Conservation (phyloP, 2,113 vertebrate species). For the Callocephalon fimbriatum region DNA sequence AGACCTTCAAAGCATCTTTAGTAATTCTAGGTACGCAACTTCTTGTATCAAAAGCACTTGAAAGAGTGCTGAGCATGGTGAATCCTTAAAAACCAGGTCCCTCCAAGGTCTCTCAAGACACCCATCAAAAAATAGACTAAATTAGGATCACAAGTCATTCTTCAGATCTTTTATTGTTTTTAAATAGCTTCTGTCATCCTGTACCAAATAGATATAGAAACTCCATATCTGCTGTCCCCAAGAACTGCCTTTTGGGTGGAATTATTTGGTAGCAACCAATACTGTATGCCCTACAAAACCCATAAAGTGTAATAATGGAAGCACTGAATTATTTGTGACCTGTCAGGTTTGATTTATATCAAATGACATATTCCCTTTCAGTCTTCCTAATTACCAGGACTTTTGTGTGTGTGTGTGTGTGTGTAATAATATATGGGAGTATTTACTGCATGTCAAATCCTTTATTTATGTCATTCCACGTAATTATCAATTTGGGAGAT, state of each 20-base stretch:
- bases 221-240: neutral
- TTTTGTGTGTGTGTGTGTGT: neutral
- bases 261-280: neutral
- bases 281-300: neutral
- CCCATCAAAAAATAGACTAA: neutral
- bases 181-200: neutral
- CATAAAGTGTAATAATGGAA: neutral
- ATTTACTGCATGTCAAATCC: constrained; percentile 3
- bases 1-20: neutral
- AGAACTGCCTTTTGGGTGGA: neutral
- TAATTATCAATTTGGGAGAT: constrained; percentile 28
- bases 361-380: neutral
- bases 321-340: constrained; percentile 44
- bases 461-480: constrained; percentile 34
- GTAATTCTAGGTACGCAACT: neutral
- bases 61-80: neutral
- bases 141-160: neutral
- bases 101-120: neutral
- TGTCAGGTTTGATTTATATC: constrained; percentile 34
- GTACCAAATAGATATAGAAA: neutral
- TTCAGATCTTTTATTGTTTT: neutral
- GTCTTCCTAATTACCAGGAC: constrained; percentile 13
- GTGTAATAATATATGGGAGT: neutral
- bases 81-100: neutral
- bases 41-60: neutral